Conservation (phyloP, 2,113 vertebrate genomes). For the Tetrao urogallus region DNA sequence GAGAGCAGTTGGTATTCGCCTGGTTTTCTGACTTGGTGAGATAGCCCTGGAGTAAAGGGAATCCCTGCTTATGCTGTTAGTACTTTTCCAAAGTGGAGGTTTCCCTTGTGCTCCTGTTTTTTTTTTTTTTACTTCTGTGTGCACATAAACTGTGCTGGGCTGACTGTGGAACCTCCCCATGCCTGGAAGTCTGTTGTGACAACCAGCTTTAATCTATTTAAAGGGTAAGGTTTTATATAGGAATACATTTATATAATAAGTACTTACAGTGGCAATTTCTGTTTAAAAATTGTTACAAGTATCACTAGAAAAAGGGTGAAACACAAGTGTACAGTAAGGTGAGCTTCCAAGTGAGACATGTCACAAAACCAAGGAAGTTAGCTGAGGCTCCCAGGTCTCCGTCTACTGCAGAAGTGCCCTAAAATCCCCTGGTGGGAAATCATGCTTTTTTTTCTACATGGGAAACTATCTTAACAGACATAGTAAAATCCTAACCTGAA, state of each 20-base stretch:
- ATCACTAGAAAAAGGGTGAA: neutral
- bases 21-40: neutral
- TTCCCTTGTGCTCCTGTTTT: fast-evolving
- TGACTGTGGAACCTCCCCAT: neutral
- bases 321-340: neutral
- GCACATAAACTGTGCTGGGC: fast-evolving
- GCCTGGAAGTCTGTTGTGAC: neutral
- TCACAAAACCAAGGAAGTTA: conserved; percentile 16
- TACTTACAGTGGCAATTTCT: conserved; percentile 53
- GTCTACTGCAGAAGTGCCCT: neutral
- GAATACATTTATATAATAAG: conserved; percentile 55
- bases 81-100: neutral
- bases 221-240: neutral
- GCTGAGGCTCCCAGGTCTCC: conserved; percentile 14
- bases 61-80: neutral
- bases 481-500: conserved; percentile 46
- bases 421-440: conserved; percentile 37
- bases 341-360: neutral
- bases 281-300: conserved; percentile 24
- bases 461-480: neutral
- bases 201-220: neutral
- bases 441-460: conserved; percentile 27
- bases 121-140: fast-evolving
- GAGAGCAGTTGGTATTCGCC: neutral
- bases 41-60: neutral